Percentiles rank a stretch among this genome's conserved stretches.
phyloP scores from a whole-genome alignment of 2,797 vertebrate genomes.

The Argentina silus region DNA sequence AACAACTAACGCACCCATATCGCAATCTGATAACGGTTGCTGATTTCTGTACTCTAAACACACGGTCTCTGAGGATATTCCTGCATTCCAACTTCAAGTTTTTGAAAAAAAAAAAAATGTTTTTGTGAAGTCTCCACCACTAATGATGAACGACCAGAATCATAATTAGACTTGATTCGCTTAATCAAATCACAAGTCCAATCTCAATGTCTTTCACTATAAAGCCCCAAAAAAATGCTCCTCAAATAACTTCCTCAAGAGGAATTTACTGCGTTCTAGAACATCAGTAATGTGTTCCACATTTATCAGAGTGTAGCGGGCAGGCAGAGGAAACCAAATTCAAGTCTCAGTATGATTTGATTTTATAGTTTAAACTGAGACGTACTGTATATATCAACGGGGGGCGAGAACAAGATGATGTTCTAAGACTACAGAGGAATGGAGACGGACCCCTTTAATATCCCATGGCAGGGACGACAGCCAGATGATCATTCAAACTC shows the following conservation, averaged over 20 bases:
- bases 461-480: not conserved
- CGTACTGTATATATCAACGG: not conserved
- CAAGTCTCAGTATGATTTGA: slow-evolving; percentile 32
- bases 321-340: slow-evolving; percentile 30
- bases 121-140: not conserved
- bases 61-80: not conserved
- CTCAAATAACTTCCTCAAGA: slow-evolving; percentile 15
- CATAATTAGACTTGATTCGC: not conserved
- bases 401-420: slow-evolving; percentile 7
- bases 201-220: slow-evolving; percentile 35
- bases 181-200: slow-evolving; percentile 20
- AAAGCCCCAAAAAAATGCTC: slow-evolving; percentile 13
- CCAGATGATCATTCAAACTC: slow-evolving; percentile 20
- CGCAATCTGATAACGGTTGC: too few species aligned
- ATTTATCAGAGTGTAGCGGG: slow-evolving; percentile 26
- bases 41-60: slow-evolving; percentile 29
- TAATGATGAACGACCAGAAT: not conserved
- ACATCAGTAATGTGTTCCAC: slow-evolving; percentile 40
- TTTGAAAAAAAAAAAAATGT: too few species aligned
- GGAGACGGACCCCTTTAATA: not conserved
- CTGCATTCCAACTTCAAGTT: not conserved
- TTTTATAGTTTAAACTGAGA: slow-evolving; percentile 38
- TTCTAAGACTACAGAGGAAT: not conserved
- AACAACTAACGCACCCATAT: not conserved
- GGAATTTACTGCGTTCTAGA: slow-evolving; percentile 36